These are phyloP conservation scores for Ceyx cyanopectus DNA, from an alignment of 2,113 vertebrate genomes.

Conservation along the genomic window DNA sequence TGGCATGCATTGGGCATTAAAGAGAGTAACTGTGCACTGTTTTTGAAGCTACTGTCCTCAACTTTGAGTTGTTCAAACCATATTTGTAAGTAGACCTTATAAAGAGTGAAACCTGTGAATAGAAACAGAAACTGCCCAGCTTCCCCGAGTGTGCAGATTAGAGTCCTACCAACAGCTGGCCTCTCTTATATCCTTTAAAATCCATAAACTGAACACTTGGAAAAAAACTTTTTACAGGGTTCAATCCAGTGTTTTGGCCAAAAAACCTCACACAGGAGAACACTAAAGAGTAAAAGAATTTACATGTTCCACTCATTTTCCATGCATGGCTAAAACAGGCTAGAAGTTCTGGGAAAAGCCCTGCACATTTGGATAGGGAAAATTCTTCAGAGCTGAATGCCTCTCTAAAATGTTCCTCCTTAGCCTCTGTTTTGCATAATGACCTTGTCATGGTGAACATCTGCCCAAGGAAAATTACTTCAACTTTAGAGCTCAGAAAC, in stretches of 20 bases:
- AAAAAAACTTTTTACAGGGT: background rate
- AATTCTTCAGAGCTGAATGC: background rate
- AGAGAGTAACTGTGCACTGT: background rate
- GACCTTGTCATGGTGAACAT: background rate
- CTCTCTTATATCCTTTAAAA: background rate
- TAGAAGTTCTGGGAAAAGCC: background rate
- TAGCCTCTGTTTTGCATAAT: background rate
- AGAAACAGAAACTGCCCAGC: background rate
- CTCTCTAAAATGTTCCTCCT: background rate
- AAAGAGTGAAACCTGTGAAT: background rate
- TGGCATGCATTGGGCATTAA: rapidly evolving
- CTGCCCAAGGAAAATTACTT: background rate
- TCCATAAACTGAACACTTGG: background rate
- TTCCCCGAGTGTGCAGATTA: background rate
- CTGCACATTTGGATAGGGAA: background rate
- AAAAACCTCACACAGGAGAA: background rate
- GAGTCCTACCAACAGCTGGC: background rate
- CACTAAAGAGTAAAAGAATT: background rate
- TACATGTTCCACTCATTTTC: background rate
- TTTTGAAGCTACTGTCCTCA: background rate
- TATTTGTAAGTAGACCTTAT: background rate
- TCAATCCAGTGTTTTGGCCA: background rate
- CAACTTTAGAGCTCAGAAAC: background rate
- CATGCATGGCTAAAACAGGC: background rate
- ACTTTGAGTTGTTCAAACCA: background rate